Conservation (phyloP, 2,888 invertebrate species). For the Perizoma affinitatum region DNA sequence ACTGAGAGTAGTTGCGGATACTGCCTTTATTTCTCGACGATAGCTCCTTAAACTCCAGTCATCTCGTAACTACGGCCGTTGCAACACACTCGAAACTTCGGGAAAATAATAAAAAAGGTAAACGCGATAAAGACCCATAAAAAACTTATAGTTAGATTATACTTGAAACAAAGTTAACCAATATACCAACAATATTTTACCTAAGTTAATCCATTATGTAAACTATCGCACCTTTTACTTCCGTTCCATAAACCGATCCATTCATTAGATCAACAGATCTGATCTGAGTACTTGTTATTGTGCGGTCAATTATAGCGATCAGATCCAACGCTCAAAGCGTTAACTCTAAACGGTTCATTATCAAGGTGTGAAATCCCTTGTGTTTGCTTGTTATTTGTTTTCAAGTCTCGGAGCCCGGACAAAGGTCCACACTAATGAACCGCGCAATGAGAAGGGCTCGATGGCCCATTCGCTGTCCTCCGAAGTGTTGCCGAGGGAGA, state of each 20-base stretch:
- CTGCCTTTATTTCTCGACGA: too few relatives aligned
- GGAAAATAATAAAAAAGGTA: too few relatives aligned
- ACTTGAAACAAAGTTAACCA: slow-evolving; percentile 7
- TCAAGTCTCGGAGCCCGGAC: slow-evolving; percentile 30
- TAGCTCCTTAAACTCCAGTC: too few relatives aligned
- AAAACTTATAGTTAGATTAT: too few relatives aligned
- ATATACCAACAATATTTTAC: slow-evolving; percentile 2
- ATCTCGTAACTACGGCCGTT: too few relatives aligned
- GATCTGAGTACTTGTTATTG: slow-evolving; percentile 15
- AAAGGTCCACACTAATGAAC: slow-evolving; percentile 56
- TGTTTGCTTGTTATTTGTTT: slow-evolving; percentile 15
- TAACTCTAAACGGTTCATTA: neutral
- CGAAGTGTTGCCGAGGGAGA: slow-evolving; percentile 17
- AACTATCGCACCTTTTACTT: slow-evolving; percentile 15
- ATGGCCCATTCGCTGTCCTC: slow-evolving; percentile 35
- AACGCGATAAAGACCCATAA: too few relatives aligned
- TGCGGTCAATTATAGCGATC: slow-evolving; percentile 18
- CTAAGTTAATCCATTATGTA: slow-evolving; percentile 11
- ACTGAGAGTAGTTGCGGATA: too few relatives aligned
- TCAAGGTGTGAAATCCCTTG: slow-evolving; percentile 8
- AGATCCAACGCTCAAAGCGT: slow-evolving; percentile 8
- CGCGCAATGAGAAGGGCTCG: slow-evolving; percentile 39
- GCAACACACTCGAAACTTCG: too few relatives aligned
- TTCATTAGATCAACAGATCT: slow-evolving; percentile 14
- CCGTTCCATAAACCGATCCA: slow-evolving; percentile 19